Conservation (phyloP, 2,797 vertebrate species). For the Craterocephalus amniculus region DNA sequence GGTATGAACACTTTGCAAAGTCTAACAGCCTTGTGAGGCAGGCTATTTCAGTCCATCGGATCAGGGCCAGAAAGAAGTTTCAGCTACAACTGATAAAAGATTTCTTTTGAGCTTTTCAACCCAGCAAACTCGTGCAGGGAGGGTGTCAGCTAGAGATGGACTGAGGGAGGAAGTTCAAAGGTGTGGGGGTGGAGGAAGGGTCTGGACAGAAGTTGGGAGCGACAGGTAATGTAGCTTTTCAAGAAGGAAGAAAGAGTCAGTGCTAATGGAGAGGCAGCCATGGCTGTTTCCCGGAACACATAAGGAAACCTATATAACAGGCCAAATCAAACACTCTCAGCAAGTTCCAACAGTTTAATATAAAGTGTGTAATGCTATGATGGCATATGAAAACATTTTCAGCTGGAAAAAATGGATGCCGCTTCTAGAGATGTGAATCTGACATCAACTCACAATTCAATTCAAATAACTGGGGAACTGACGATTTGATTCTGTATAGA, state of each 20-base stretch:
- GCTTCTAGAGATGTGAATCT: no score
- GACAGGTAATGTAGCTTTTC: conserved; percentile 52
- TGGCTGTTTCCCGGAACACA: conserved; percentile 22
- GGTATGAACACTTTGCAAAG: conserved; percentile 22
- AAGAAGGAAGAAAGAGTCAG: conserved; percentile 17
- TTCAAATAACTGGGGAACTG: no score
- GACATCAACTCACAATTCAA: no score
- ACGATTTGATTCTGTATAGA: no score
- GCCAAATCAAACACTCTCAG: conserved; percentile 4
- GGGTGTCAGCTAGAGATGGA: conserved; percentile 30
- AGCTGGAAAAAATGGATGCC: no score
- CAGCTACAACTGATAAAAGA: conserved; percentile 36
- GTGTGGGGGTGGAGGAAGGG: conserved; percentile 38
- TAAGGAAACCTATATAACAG: conserved; percentile 6
- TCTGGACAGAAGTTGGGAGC: conserved; percentile 42
- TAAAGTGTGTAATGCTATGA: background rate
- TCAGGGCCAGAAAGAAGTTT: conserved; percentile 30
- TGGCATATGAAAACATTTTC: no score
- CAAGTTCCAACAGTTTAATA: background rate
- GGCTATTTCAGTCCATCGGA: conserved; percentile 7
- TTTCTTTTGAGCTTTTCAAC: conserved; percentile 51
- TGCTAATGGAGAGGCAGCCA: conserved; percentile 28
- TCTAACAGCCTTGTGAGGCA: conserved; percentile 29
- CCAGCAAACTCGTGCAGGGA: conserved; percentile 36
- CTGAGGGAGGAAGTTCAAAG: conserved; percentile 58